Evolutionary conservation across 2,888 invertebrate species (phyloP).

Genomic region (Latheticus oryzae): DNA sequence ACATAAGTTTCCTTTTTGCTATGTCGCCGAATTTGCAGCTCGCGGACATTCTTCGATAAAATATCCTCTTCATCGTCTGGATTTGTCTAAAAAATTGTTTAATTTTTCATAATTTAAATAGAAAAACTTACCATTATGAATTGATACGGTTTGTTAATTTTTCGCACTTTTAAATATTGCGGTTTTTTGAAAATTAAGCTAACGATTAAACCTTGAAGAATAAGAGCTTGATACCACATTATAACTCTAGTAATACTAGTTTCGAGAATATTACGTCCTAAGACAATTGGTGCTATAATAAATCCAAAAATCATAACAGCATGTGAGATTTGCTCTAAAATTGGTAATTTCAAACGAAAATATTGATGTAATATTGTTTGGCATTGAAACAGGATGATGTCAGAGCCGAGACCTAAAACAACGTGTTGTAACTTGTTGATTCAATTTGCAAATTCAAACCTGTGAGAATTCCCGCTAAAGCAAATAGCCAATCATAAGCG

Average conservation of each 20-base stretch:
- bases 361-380: conserved; percentile 71
- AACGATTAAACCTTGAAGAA: conserved; percentile 71
- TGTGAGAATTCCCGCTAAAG: conserved; percentile 68
- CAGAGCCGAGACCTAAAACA: conserved; percentile 68
- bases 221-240: conserved; percentile 70
- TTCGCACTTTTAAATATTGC: conserved; percentile 63
- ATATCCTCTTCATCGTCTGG: conserved; percentile 69
- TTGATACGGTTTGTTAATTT: conserved; percentile 51
- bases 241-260: conserved; percentile 65
- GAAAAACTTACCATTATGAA: conserved; percentile 58
- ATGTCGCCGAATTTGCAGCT: conserved; percentile 57
- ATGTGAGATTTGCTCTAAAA: conserved; percentile 68
- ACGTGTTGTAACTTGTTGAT: too few species aligned
- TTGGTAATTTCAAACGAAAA: conserved; percentile 69
- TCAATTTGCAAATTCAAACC: conserved; percentile 61
- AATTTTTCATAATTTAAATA: too few species aligned
- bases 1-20: conserved; percentile 45
- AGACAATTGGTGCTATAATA: conserved; percentile 67
- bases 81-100: conserved; percentile 47
- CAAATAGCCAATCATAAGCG: conserved; percentile 58
- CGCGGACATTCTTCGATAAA: conserved; percentile 64
- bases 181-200: conserved; percentile 70
- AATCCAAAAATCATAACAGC: conserved; percentile 70
- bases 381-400: conserved; percentile 70
- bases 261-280: conserved; percentile 67